Conservation (phyloP, 1,140 invertebrate genomes). For the Nymphalis io region DNA sequence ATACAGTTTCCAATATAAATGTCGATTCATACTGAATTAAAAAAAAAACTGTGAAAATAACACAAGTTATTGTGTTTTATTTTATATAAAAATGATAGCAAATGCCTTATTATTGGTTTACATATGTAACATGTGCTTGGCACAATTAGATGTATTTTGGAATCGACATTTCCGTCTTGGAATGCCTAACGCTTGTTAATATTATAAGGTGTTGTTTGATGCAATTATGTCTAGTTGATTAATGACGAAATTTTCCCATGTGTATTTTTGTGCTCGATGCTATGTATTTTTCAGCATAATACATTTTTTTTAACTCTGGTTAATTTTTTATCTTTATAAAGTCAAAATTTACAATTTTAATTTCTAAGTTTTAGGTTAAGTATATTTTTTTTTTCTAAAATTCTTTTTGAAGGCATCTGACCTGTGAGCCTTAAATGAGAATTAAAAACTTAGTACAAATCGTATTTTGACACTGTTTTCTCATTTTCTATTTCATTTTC, state of each 20-base stretch:
- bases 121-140: too few relatives aligned
- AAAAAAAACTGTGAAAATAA: not conserved
- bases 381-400: conserved; percentile 4
- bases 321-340: conserved; percentile 6
- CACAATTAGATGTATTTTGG: not conserved
- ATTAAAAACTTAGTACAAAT: conserved; percentile 23
- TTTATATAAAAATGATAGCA: not conserved
- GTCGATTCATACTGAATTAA: conserved; percentile 20
- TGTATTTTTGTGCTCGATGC: conserved; percentile 6
- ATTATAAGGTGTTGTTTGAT: conserved; percentile 34
- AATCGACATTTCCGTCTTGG: conserved; percentile 37
- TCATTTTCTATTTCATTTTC: not conserved
- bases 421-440: not conserved
- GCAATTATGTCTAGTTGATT: conserved; percentile 20
- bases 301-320: conserved; percentile 1
- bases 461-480: conserved; percentile 15
- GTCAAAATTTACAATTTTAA: not conserved
- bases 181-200: conserved; percentile 37
- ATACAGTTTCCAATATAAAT: conserved; percentile 37
- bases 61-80: not conserved
- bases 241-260: conserved; percentile 11
- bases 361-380: conserved; percentile 9
- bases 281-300: conserved; percentile 23
- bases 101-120: not conserved
- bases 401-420: not conserved